A percentile compares a stretch with the other conserved stretches of the same genome.
These are phyloP conservation scores for Alentia gelatinosa DNA, from an alignment of 2,888 invertebrate genomes.

Conservation along the genomic window DNA sequence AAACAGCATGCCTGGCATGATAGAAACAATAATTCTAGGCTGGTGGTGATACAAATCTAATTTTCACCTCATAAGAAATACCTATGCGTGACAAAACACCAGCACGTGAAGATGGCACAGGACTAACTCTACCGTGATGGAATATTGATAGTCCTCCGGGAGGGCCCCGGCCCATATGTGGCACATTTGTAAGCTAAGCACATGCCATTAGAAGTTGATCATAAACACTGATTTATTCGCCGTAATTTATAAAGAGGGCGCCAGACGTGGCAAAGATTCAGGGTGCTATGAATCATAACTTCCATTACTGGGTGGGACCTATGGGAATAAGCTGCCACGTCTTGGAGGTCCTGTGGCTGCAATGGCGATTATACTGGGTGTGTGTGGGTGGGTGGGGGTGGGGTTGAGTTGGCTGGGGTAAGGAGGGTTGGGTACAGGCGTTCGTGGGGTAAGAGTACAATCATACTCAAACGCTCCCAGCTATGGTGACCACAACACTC, in stretches of 20 bases:
- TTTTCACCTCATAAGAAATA: neutral
- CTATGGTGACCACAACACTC: neutral
- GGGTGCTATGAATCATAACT: neutral
- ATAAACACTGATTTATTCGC: neutral
- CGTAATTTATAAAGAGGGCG: neutral
- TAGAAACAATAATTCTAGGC: neutral
- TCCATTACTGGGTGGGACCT: no score
- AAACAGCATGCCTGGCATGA: neutral
- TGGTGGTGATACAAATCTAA: neutral
- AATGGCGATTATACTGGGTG: neutral
- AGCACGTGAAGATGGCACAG: neutral
- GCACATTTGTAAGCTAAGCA: neutral
- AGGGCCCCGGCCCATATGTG: neutral
- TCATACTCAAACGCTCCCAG: neutral
- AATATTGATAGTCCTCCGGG: neutral
- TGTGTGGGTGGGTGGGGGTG: neutral
- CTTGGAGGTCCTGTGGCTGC: neutral
- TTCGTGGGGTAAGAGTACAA: neutral
- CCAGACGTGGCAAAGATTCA: neutral
- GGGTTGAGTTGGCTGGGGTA: neutral
- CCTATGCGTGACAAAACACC: neutral
- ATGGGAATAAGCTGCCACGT: no score
- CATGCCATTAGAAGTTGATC: neutral
- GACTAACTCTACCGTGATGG: neutral
- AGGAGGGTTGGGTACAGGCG: no score